Conservation (phyloP, 2,113 vertebrate species). For the Candoia aspera region DNA sequence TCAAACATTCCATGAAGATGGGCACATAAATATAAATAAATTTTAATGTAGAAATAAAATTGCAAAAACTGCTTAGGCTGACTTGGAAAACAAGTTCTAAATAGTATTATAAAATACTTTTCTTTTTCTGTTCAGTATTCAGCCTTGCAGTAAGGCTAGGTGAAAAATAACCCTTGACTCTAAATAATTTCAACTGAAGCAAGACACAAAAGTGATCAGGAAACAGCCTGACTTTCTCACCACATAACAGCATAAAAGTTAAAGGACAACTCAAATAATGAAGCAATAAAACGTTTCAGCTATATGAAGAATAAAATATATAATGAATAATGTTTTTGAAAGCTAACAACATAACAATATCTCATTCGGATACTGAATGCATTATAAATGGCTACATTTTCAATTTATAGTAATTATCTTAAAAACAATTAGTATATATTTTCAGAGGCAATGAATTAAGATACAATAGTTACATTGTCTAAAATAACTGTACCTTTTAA, state of each 20-base stretch:
- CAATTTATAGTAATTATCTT: neutral
- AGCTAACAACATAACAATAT: neutral
- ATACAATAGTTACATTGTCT: neutral
- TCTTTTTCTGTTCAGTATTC: neutral
- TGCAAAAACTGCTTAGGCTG: neutral
- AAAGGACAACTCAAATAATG: neutral
- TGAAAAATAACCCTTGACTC: neutral
- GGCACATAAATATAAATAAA: neutral
- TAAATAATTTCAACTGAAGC: rapidly evolving
- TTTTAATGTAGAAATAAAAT: neutral
- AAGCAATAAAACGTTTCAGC: neutral
- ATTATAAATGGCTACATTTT: neutral
- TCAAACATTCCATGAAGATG: neutral
- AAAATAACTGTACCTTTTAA: neutral
- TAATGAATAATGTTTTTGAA: neutral
- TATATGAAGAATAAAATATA: neutral
- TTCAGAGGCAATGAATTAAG: neutral
- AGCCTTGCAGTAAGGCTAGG: neutral
- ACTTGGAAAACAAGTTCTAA: neutral
- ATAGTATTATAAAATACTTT: neutral
- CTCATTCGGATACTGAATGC: neutral
- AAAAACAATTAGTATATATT: neutral
- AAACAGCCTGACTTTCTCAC: neutral
- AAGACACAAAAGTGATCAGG: neutral
- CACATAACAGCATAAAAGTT: neutral